Evolutionary conservation across 1,140 invertebrate species (phyloP), one percentile per base, ranked within the genome.

Genomic region (Drosophila saltans): DNA sequence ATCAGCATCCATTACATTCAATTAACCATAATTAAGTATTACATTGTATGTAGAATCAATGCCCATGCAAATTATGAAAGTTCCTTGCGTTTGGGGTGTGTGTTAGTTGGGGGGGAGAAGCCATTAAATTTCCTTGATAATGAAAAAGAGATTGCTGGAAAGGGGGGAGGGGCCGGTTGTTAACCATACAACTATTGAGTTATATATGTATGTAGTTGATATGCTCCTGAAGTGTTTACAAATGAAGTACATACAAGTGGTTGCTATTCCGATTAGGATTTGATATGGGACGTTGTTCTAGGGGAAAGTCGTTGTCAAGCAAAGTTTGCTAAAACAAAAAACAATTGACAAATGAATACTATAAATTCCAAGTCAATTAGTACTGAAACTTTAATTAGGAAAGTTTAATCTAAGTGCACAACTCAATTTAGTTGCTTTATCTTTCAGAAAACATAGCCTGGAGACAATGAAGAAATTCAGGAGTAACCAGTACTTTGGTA

Each of bases 1-100:
- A 52, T 52, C 45, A 52, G 45, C 21, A 36, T 52, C 26, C 7
- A 52, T 52, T 52, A 52, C 3, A 52, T 52, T 52, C 45, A 52
- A 52, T 52, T 52, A 52, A 52, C 45, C 1, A 26, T 21, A 52
- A 52, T 52, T 52, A 52, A 52, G 7, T 9, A 24, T 52, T 52
- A 26, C 45, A 52, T 26, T 52, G 45, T 43, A 16, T 4, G 3
- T 43, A 43, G 11, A 16, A 43, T 43, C 11, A 3, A 43, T 40
- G 45, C 45, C 45, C 2, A 52, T 52, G 45, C 45, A 7, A 52
- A 52, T 26, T 52, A 52, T 52, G 21, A 52, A 52, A 52, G 45
- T 52, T 52, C 6, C 33, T 36, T 16, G 16, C 33, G 33, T 36
- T 36, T 36, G 3, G 0, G 6, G 33, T 2, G 6, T 36, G 1